Evolutionary conservation across 1,140 invertebrate genomes (phyloP).

Genomic region (Drosophila orena): DNA sequence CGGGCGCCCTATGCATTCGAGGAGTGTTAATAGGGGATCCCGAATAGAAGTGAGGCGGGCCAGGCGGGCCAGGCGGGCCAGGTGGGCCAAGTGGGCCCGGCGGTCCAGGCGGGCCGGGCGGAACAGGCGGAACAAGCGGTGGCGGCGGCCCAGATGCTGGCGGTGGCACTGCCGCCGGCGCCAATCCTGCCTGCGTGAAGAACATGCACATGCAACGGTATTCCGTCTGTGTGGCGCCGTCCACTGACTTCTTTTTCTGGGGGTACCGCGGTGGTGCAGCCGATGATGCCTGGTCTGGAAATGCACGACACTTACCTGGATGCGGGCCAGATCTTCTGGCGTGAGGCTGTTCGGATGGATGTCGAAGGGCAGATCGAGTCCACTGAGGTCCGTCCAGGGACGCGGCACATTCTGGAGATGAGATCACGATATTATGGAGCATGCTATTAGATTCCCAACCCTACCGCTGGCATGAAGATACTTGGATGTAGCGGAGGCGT

Average conservation of each 20-base stretch:
- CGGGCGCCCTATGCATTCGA: conserved; percentile 21
- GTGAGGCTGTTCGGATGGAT: conserved; percentile 44
- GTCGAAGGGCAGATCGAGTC: conserved; percentile 9
- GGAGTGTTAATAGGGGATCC: background rate
- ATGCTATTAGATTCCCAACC: background rate
- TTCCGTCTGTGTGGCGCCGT: conserved; percentile 50
- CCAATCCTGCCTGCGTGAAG: background rate
- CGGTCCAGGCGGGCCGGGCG: background rate
- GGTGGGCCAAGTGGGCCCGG: too few species aligned
- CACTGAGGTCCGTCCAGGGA: conserved; percentile 4
- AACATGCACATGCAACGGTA: conserved; percentile 49
- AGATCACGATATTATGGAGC: background rate
- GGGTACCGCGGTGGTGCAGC: background rate
- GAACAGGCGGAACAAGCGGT: background rate
- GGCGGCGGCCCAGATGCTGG: background rate
- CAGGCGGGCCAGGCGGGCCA: too few species aligned
- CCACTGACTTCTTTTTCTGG: conserved; percentile 5
- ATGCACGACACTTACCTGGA: conserved; percentile 28
- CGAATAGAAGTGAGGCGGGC: background rate
- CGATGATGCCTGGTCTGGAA: background rate
- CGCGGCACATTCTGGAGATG: conserved; percentile 14
- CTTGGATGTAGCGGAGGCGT: conserved; percentile 53
- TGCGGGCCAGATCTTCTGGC: conserved; percentile 35
- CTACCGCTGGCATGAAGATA: conserved; percentile 57
- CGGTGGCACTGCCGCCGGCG: background rate